Conservation (phyloP, 2,888 invertebrate genomes). For the Pterostichus madidus region DNA sequence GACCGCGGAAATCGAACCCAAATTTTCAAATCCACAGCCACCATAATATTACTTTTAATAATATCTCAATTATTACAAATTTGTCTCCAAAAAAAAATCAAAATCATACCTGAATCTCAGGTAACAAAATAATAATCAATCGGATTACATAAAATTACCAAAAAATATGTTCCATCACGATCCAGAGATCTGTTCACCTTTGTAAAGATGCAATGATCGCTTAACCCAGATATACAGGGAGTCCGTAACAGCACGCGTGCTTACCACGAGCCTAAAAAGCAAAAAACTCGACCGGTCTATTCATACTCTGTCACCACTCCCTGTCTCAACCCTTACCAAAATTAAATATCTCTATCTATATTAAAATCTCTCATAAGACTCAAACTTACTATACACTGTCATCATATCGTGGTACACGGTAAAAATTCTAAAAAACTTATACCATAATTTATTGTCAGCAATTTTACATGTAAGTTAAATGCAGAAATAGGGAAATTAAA, state of each 20-base stretch:
- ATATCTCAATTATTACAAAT: conserved; percentile 4
- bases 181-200: neutral
- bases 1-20: too few relatives aligned
- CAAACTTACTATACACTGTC: neutral
- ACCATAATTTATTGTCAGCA: conserved; percentile 27
- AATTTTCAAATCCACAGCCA: too few relatives aligned
- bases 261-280: conserved; percentile 32
- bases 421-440: conserved; percentile 21
- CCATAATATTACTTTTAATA: too few relatives aligned
- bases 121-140: conserved; percentile 19
- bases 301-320: conserved; percentile 53
- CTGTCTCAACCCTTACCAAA: neutral
- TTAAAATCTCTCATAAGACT: neutral
- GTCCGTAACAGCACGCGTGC: conserved; percentile 20
- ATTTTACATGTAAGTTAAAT: neutral
- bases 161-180: conserved; percentile 17
- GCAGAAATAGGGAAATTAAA: neutral
- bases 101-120: conserved; percentile 5
- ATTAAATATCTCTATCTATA: neutral
- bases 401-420: conserved; percentile 25
- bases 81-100: conserved; percentile 1
- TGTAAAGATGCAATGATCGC: neutral
- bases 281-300: conserved; percentile 52
- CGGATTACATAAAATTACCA: conserved; percentile 22
- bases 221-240: conserved; percentile 49